Base-by-base conservation (phyloP, 2,797 vertebrate species). In the Silurus aristotelis region DNA sequence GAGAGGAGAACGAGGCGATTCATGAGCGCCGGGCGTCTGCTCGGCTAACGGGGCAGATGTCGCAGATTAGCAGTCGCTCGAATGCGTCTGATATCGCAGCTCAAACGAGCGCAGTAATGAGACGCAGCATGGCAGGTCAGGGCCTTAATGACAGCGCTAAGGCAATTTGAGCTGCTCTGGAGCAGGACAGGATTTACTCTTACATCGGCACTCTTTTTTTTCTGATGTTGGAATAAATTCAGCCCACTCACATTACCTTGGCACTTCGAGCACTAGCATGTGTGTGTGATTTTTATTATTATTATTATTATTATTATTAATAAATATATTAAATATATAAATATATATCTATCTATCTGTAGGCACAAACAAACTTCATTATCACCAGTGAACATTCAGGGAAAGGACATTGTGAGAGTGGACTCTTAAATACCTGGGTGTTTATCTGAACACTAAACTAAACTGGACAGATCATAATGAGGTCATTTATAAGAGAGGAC, bases 101-200 rank as follows among this genome's bases (percentile, higher is more conserved):
- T 78, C 90, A 94, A 94, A 95, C 93, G 93, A 94, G 92, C 87
- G 90, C 92, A 91, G 92, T 95, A 95, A 96, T 94, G 93, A 94
- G 92, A 91, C 89, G 87, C 92, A 89, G 91, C 91, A 92, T 89
- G 72, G 90, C 91, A 92, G 94, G 93, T 95, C 92, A 94, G 92
- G 92, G 92, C 60, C 60, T 1, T 60, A 79, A 55, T 27, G 46
- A 75, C 48, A 27, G 22, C 6, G 48, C n/a, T 75, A 52, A 75
- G 48, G 52, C 72, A 75, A 55, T 75, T 55, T 27, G 1, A 8
- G 13, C 76, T n/a, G 20, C 77, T 79, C 77, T 79, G 77, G 71
- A 73, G 46, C 71, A 73, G 22, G 71, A 73, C 46, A 15, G 20
- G 12, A 15, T 52, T 13, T n/a, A 73, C 52, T 27, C 22, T 55